These are phyloP conservation scores for Channa maculata DNA, from an alignment of 2,113 vertebrate genomes.

Conservation along the genomic window DNA sequence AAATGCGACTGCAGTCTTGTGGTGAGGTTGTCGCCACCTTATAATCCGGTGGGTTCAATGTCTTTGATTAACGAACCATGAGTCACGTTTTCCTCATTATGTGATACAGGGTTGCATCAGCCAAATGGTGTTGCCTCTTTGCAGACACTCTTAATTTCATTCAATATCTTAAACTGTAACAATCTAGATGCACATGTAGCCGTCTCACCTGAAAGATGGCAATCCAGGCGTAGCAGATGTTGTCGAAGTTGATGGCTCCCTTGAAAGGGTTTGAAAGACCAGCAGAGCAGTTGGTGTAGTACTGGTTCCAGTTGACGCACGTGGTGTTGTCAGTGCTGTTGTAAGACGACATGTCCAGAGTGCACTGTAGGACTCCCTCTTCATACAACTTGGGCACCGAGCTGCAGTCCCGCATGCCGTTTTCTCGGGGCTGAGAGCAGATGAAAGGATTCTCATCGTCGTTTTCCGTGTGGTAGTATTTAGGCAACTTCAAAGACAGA, in stretches of 20 bases:
- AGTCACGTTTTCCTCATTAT: conserved; percentile 27
- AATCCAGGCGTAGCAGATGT: conserved; percentile 98
- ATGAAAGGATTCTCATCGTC: conserved; percentile 98
- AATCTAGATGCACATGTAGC: not conserved
- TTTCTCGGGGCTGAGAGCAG: conserved; percentile 92
- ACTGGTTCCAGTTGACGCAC: conserved; percentile 98
- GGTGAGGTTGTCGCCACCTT: conserved; percentile 26
- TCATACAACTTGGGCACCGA: conserved; percentile 88
- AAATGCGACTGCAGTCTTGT: conserved; percentile 30
- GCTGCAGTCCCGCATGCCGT: conserved; percentile 93
- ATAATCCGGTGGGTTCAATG: conserved; percentile 50
- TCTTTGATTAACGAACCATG: conserved; percentile 25
- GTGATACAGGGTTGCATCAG: not conserved
- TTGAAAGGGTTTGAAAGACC: conserved; percentile 96
- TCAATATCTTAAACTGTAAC: not conserved
- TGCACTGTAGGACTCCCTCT: conserved; percentile 89
- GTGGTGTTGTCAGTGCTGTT: conserved; percentile 96
- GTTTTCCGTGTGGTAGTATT: conserved; percentile 96
- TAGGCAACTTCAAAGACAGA: conserved; percentile 84
- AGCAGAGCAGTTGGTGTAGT: conserved; percentile 95
- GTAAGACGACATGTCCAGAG: conserved; percentile 88
- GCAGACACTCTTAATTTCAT: not conserved
- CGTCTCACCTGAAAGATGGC: conserved; percentile 95
- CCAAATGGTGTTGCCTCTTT: not conserved
- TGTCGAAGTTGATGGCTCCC: conserved; percentile 98